Conservation (phyloP, 2,888 invertebrate species). For the Andrena dorsata region DNA sequence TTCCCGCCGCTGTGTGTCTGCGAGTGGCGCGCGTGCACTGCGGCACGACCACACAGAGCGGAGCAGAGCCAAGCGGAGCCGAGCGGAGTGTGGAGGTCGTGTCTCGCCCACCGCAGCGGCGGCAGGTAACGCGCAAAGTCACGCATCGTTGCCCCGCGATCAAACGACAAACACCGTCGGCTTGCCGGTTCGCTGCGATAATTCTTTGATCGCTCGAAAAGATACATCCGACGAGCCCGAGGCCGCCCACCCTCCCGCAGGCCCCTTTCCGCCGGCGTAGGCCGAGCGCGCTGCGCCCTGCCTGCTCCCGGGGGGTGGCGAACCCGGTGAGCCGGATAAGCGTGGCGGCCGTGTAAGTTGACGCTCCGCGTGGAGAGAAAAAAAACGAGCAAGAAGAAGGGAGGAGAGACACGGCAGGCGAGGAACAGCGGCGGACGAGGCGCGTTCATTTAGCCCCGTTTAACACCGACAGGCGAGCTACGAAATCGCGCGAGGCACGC, state of each 20-base stretch:
- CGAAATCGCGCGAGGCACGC: slow-evolving; percentile 67
- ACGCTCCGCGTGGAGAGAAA: slow-evolving; percentile 50
- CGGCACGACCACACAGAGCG: slow-evolving; percentile 5
- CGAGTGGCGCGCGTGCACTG: slow-evolving; percentile 20
- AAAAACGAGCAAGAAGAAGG: slow-evolving; percentile 24
- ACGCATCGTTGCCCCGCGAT: slow-evolving; percentile 79
- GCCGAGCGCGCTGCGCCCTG: slow-evolving; percentile 8
- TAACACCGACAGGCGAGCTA: slow-evolving; percentile 60
- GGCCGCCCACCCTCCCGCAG: slow-evolving; percentile 25
- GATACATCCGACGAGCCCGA: slow-evolving; percentile 74
- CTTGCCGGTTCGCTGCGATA: slow-evolving; percentile 78
- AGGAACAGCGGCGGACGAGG: slow-evolving; percentile 11
- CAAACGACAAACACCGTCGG: slow-evolving; percentile 79
- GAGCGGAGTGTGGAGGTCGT: slow-evolving; percentile 44
- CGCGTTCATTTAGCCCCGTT: slow-evolving; percentile 70
- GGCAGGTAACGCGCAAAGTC: slow-evolving; percentile 67
- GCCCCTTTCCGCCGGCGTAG: slow-evolving; percentile 10
- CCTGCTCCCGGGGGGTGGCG: slow-evolving; percentile 33
- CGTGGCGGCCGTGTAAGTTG: slow-evolving; percentile 59
- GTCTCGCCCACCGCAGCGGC: slow-evolving; percentile 48
- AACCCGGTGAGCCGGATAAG: slow-evolving; percentile 57
- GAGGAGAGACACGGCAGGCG: slow-evolving; percentile 28
- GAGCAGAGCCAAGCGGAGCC: slow-evolving; percentile 33
- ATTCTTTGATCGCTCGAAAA: slow-evolving; percentile 83
- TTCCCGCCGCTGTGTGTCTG: slow-evolving; percentile 47